These are phyloP conservation scores for Anguilla obscura DNA, from an alignment of 2,797 vertebrate genomes.

Conservation along the genomic window DNA sequence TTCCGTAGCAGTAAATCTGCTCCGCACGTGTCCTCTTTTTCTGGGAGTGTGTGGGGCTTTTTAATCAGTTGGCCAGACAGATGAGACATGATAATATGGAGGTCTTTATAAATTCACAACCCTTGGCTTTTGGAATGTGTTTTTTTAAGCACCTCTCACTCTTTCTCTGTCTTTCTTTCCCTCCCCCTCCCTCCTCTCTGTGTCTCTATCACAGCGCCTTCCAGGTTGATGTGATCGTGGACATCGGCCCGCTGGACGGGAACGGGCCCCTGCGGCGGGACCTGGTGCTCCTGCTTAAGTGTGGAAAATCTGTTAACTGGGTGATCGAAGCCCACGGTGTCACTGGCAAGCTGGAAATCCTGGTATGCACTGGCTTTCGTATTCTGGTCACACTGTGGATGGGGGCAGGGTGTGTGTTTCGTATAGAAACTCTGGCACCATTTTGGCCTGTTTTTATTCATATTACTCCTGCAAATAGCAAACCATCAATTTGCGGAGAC, in stretches of 20 bases:
- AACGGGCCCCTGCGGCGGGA: conserved; percentile 74
- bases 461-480: neutral
- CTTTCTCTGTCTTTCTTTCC: conserved; percentile 31
- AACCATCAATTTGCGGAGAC: neutral
- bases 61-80: conserved; percentile 93
- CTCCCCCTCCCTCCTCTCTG: neutral
- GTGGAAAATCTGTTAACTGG: conserved; percentile 92
- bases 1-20: conserved; percentile 72
- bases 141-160: conserved; percentile 41
- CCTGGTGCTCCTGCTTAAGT: conserved; percentile 87
- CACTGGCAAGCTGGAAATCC: conserved; percentile 79
- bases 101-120: conserved; percentile 65
- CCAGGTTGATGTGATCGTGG: conserved; percentile 95
- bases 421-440: neutral
- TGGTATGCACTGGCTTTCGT: conserved; percentile 77
- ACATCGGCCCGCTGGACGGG: conserved; percentile 80
- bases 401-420: neutral
- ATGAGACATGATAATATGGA: conserved; percentile 73
- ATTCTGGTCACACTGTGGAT: neutral
- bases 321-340: conserved; percentile 85
- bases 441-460: neutral
- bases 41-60: conserved; percentile 79
- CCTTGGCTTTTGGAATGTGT: conserved; percentile 58
- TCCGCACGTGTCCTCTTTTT: conserved; percentile 78
- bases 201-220: conserved; percentile 74